Base-by-base conservation (phyloP, 2,797 vertebrate genomes). In the Merluccius polli region DNA sequence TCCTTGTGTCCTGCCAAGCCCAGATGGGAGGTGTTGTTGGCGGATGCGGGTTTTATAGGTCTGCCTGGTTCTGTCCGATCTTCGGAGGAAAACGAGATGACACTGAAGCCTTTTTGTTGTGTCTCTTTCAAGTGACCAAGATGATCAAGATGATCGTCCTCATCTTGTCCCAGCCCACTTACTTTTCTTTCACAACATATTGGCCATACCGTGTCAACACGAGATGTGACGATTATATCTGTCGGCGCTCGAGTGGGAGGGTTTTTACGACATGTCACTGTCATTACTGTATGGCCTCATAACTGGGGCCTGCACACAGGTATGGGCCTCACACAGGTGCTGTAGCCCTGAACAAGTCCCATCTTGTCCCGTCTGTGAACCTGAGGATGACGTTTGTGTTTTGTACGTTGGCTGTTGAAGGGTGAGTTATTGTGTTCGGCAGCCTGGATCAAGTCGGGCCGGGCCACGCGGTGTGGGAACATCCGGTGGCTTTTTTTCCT, bases 361-460 rank as follows among this genome's bases (percentile, higher is more conserved):
- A 65, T 82, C 79, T 75, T 82, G 83, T 77, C 75, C 15, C 38
- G 68, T 16, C 67, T 41, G 16, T 29, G n/a, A 27, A 24, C n/a
- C 52, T 24, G 52, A 63, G n/a, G 7, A 12, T 24, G n/a, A 27
- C 52, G n/a, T n/a, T n/a, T n/a, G 7, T n/a, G 21, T 33, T 18
- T 70, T 31, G 72, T 31, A 18, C 33, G 0, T 15, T 16, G 4
- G 30, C 52, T 27, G 30, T 1, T 72, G 9, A 24, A 31, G 4
- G 68, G 3, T 70, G 27, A 63, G 11, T 63, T 16, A 31, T 3
- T 27, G n/a, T 59, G 18, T 12, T 63, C 29, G 6, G 27, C 59
- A 73, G 31, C 10, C 72, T n/a, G 31, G 4, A 16, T 7, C 9
- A 8, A 29, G 15, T 44, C n/a, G 48, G 48, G 15, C 8, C 48